Evolutionary conservation across 2,797 vertebrate species (phyloP), one percentile per base, ranked within the genome.

Genomic region (Sebastes alutus): DNA sequence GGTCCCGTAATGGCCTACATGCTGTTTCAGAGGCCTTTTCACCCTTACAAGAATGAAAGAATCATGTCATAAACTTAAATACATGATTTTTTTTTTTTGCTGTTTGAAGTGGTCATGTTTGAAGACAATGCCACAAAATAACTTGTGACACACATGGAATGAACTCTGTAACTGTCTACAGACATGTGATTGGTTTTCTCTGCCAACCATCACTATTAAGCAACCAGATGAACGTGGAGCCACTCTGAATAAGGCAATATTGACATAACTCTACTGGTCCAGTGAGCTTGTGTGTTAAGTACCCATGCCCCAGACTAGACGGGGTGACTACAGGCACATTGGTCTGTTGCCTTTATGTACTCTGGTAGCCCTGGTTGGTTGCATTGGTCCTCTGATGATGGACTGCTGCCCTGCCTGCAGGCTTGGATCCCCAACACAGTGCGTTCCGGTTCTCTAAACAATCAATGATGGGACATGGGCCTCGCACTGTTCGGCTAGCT

Each of bases 191-290:
- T 55, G 76, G 23, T 61, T 82, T 89, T 78, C 46, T 85, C 75
- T 46, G 59, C 33, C 59, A 82, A 60, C 32, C 62, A 61, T 84
- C 10, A 18, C 38, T 67, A 61, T 92, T 81, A 77, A 84, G 76
- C 86, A 89, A 90, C 63, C 72, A 78, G 79, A 81, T 81, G 38
- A 84, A 79, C 82, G 63, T 83, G 75, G 73, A 89, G 81, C 82
- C 78, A 70, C 70, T 86, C 68, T 84, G 83, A 87, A 68, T 84
- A 83, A 87, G 84, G 81, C 82, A 90, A 92, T 93, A 92, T 91
- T 94, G 91, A 94, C 92, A 91, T 82, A 87, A 86, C 85, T 81
- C 68, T 74, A 74, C 87, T 88, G 88, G 84, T 92, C 85, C 60
- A 82, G 73, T 87, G 89, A 90, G 87, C 81, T 87, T 86, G 67